Evolutionary conservation across 1,140 invertebrate genomes (phyloP).

Genomic region (Lepidurus couesii): DNA sequence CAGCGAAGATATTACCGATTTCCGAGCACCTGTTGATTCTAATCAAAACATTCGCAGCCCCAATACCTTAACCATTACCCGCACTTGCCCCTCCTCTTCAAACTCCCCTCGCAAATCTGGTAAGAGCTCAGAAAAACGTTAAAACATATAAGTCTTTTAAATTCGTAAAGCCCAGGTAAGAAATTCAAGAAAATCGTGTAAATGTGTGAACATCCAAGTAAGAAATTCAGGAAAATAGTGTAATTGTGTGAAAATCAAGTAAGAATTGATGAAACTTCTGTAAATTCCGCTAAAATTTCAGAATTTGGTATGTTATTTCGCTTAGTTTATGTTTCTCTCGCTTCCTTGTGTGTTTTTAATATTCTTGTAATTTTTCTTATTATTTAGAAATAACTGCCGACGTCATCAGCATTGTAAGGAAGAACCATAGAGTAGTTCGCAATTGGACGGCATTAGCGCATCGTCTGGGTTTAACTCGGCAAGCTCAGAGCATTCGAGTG

Average conservation of each 20-base stretch:
- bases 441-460: slow-evolving; percentile 32
- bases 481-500: slow-evolving; percentile 23
- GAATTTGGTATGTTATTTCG: too few species aligned
- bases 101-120: background rate
- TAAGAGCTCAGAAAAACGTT: background rate
- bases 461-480: slow-evolving; percentile 26
- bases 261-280: too few species aligned
- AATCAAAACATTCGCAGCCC: background rate
- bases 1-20: slow-evolving; percentile 17
- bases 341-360: too few species aligned
- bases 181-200: too few species aligned
- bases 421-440: slow-evolving; percentile 28
- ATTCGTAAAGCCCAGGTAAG: background rate
- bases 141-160: background rate
- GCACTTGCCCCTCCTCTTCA: background rate
- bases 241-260: too few species aligned
- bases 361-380: background rate
- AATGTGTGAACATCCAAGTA: too few species aligned
- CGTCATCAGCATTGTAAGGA: slow-evolving; percentile 28
- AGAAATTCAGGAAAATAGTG: too few species aligned
- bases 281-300: too few species aligned
- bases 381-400: slow-evolving; percentile 30
- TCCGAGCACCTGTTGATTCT: background rate
- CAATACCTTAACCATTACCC: background rate
- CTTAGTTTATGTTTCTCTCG: too few species aligned